Conservation (phyloP, 2,797 vertebrate species). For the Nyctibius grandis region DNA sequence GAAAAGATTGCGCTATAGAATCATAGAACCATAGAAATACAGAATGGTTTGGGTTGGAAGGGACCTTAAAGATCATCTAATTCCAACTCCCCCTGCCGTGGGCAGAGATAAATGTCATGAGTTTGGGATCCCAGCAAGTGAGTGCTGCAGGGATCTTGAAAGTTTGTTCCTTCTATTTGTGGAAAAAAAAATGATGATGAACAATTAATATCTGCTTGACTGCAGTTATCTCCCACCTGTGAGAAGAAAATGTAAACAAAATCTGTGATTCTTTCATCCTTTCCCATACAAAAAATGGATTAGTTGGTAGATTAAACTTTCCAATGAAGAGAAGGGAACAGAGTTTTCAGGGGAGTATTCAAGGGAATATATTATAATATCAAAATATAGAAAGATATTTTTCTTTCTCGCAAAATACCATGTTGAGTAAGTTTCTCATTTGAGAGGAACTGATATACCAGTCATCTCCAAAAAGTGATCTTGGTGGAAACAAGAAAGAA, state of each 20-base stretch:
- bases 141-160: not conserved
- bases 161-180: not conserved
- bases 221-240: not conserved
- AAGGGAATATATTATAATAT: not conserved
- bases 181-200: not conserved
- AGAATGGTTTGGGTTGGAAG: not conserved
- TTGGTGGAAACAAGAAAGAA: not conserved
- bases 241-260: not conserved
- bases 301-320: not conserved
- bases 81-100: accelerated
- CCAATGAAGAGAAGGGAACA: not conserved
- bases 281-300: not conserved
- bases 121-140: not conserved
- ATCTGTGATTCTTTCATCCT: not conserved
- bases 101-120: not conserved
- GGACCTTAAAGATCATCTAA: not conserved
- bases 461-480: not conserved
- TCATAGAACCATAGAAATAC: not conserved
- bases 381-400: not conserved
- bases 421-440: not conserved
- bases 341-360: not conserved
- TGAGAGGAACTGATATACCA: not conserved
- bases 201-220: not conserved
- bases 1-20: not conserved
- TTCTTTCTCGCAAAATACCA: not conserved